Evolutionary conservation across 2,888 invertebrate species (phyloP), one percentile per base, ranked within the genome.

Genomic region (Linhomoeus sp.): DNA sequence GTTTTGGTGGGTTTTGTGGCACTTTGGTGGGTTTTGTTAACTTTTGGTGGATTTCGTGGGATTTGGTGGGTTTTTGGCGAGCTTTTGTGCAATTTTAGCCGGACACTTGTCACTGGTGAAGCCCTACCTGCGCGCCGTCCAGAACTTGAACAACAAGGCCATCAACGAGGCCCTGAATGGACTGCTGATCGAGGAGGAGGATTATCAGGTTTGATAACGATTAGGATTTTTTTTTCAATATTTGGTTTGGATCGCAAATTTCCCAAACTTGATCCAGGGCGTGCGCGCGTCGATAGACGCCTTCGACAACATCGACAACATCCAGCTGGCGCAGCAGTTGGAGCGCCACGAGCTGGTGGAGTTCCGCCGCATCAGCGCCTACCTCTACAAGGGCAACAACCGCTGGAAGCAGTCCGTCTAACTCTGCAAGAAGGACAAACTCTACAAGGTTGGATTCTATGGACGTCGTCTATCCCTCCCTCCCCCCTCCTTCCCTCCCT

Each of bases 271-370:
- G n/a, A n/a, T n/a, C n/a, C 64, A 68, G 52, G 85, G 92, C 46
- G 72, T 97, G 56, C 75, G 92, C 55, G 86, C 90, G 53, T 94
- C 94, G 50, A 99, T 99, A 66, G 94, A 99, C 69, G 92, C 92
- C 2, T 97, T 97, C 68, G 92, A 97, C 71, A 97, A 99, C 72
- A 97, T 99, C 70, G 97, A 99, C 73, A 99, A 90, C 62, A 97
- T 99, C 63, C 83, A 88, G 46, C 73, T 99, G 59, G 97, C 97
- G 46, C 92, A 94, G 67, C 82, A 83, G 63, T 73, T 99, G 51
- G 97, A 99, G 70, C 90, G 87, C 68, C 97, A 99, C 69, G 92
- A 94, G 69, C 75, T 99, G 53, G 90, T 92, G 26, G 97, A 99
- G 71, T 99, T 99, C 73, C 76, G 97, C 67, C 78, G 97, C 62